Conservation (phyloP, 2,888 invertebrate genomes). For the Antitype chi region DNA sequence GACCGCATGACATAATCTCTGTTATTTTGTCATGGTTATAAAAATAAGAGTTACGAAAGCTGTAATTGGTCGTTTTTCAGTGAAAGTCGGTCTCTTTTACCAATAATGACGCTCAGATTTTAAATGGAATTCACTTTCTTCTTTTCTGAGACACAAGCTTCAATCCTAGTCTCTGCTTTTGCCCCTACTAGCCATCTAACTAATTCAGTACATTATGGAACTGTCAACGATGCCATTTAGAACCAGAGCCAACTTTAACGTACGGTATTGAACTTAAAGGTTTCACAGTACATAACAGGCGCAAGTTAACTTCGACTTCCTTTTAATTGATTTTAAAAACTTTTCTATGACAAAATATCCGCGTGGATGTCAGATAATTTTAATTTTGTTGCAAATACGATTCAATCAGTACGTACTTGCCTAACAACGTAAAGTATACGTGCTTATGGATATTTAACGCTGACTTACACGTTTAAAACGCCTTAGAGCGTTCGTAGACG, state of each 20-base stretch:
- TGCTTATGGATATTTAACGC: background rate
- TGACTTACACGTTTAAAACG: background rate
- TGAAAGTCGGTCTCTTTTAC: background rate
- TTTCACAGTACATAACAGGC: constrained; percentile 5
- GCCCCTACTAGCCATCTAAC: constrained; percentile 18
- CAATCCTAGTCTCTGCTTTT: constrained; percentile 1
- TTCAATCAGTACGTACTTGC: background rate
- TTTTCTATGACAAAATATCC: background rate
- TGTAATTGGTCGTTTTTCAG: constrained; percentile 1
- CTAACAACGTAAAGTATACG: background rate
- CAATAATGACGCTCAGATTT: no score
- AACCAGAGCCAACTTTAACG: constrained; percentile 29
- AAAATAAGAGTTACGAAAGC: constrained; percentile 11
- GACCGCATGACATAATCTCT: constrained; percentile 25
- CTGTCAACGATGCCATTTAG: constrained; percentile 16
- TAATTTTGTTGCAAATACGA: background rate
- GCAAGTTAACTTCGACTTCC: background rate
- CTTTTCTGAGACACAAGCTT: background rate
- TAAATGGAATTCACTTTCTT: background rate
- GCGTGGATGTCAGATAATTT: background rate
- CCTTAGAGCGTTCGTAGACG: background rate
- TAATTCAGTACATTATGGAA: constrained; percentile 13
- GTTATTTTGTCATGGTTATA: constrained; percentile 29
- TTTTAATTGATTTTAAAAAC: background rate
- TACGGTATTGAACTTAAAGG: constrained; percentile 33